Evolutionary conservation across 2,888 invertebrate genomes (phyloP).

Genomic region (Ferrisia virgata): DNA sequence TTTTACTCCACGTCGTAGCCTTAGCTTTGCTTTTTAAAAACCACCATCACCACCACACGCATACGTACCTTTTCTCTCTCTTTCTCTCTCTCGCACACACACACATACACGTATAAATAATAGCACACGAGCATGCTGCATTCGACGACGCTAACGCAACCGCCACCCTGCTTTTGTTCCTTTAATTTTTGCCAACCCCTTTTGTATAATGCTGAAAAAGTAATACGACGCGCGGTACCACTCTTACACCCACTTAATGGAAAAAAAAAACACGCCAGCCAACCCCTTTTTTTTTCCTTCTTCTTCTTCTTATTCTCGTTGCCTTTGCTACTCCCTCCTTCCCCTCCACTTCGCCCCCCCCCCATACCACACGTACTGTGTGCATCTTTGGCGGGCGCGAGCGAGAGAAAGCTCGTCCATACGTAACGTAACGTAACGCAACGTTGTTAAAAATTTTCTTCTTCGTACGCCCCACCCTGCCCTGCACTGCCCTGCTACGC

Average conservation of each 20-base stretch:
- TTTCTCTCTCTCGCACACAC: neutral
- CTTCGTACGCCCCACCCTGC: too few relatives aligned
- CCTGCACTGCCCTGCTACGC: too few relatives aligned
- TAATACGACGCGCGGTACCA: conserved; percentile 8
- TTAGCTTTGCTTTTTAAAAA: neutral
- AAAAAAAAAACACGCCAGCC: conserved; percentile 33
- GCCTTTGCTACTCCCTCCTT: neutral
- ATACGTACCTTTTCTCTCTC: neutral
- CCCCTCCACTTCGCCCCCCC: neutral
- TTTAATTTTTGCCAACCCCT: conserved; percentile 42
- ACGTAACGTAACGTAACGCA: too few relatives aligned
- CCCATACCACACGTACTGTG: neutral
- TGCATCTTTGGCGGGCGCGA: too few relatives aligned
- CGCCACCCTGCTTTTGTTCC: conserved; percentile 33
- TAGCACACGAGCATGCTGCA: neutral
- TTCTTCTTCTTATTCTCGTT: too few relatives aligned
- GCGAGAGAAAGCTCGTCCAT: too few relatives aligned
- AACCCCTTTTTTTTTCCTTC: conserved; percentile 40
- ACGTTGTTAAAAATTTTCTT: conserved; percentile 35
- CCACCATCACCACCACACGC: neutral
- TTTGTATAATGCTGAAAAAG: neutral
- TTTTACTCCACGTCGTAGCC: neutral
- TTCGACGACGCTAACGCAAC: neutral
- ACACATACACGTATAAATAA: neutral
- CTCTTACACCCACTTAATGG: conserved; percentile 34